Evolutionary conservation across 2,797 vertebrate genomes (phyloP).

Genomic region (Propithecus deckenii): DNA sequence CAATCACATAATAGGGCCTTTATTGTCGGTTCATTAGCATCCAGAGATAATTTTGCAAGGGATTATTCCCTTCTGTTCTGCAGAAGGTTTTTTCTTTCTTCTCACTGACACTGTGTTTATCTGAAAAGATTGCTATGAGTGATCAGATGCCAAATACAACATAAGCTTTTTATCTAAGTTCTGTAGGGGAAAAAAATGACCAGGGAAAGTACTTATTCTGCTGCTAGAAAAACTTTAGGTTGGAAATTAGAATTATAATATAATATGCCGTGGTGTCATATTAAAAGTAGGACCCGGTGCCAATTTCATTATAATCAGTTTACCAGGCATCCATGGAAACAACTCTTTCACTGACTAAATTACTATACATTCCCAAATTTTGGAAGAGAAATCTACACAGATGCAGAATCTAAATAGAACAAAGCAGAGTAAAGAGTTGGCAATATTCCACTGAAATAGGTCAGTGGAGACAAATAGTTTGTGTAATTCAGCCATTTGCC

Average conservation of each 20-base stretch:
- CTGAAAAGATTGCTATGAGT: slow-evolving; percentile 66
- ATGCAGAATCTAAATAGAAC: slow-evolving; percentile 79
- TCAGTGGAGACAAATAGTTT: slow-evolving; percentile 53
- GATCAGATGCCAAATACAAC: slow-evolving; percentile 67
- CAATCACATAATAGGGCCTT: slow-evolving; percentile 45
- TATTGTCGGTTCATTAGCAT: slow-evolving; percentile 70
- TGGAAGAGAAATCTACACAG: slow-evolving; percentile 78
- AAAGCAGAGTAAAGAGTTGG: slow-evolving; percentile 69
- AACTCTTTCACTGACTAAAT: slow-evolving; percentile 75
- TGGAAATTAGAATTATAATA: slow-evolving; percentile 74
- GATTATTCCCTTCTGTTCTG: slow-evolving; percentile 63
- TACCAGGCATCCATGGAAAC: slow-evolving; percentile 73
- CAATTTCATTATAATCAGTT: slow-evolving; percentile 75
- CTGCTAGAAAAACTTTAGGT: slow-evolving; percentile 56
- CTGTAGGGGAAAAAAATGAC: slow-evolving; percentile 1
- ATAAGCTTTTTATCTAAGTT: slow-evolving; percentile 62
- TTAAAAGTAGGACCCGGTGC: slow-evolving; percentile 70
- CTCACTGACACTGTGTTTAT: slow-evolving; percentile 64
- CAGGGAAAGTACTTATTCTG: slow-evolving; percentile 59
- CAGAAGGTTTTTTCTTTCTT: slow-evolving; percentile 58
- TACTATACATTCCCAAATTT: slow-evolving; percentile 76
- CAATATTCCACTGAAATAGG: slow-evolving; percentile 61
- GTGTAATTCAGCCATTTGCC: slow-evolving; percentile 47
- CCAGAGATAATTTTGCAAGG: slow-evolving; percentile 63
- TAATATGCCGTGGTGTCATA: slow-evolving; percentile 69